Percentiles rank a stretch among this genome's conserved stretches.
phyloP scores from a whole-genome alignment of 2,113 vertebrate species.

The Podarcis muralis region DNA sequence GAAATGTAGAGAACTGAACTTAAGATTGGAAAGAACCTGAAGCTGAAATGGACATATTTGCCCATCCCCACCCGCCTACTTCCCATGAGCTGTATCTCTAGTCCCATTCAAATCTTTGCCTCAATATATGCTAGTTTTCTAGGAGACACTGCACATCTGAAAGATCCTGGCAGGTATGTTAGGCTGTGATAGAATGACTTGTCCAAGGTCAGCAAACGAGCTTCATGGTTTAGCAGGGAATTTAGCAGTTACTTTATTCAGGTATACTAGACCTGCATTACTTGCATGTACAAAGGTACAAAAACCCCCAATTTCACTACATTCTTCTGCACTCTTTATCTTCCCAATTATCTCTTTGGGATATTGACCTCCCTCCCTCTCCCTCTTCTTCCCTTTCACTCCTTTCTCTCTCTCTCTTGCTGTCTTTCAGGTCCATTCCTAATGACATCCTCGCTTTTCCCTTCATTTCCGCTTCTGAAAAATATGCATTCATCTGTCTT shows the following conservation, averaged over 20 bases:
- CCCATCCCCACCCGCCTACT: not conserved
- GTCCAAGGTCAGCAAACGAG: not conserved
- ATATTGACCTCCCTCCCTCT: not conserved
- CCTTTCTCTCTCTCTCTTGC: not conserved
- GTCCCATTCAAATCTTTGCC: not conserved
- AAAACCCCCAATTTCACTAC: not conserved
- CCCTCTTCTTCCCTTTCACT: too few species aligned
- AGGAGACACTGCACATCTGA: too few species aligned
- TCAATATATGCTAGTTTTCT: too few species aligned
- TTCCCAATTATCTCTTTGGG: not conserved
- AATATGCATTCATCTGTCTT: not conserved
- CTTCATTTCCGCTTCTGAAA: slow-evolving; percentile 12
- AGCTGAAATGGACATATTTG: too few species aligned
- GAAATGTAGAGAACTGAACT: too few species aligned
- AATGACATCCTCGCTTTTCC: not conserved
- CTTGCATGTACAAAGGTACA: not conserved
- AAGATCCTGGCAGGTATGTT: not conserved
- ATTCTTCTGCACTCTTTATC: not conserved
- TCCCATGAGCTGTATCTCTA: not conserved
- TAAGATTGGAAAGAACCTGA: too few species aligned
- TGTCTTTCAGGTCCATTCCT: not conserved
- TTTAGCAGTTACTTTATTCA: not conserved
- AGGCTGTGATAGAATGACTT: not conserved
- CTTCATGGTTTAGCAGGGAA: not conserved
- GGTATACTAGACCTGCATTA: not conserved